These are phyloP conservation scores for Melinaea marsaeus DNA, from an alignment of 2,888 invertebrate species.

Conservation along the genomic window DNA sequence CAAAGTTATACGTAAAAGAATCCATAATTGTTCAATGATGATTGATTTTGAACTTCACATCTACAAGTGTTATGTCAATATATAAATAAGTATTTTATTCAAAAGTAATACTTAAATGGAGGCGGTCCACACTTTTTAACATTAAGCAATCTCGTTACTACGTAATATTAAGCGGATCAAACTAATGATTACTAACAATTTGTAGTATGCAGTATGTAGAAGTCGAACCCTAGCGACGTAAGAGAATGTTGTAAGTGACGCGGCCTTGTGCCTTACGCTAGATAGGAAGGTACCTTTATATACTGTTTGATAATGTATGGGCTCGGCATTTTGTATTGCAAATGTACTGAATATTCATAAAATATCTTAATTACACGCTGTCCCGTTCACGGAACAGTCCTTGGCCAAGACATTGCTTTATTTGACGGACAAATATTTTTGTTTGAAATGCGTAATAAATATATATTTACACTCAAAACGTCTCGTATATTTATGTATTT, in stretches of 20 bases:
- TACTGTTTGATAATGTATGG: not conserved
- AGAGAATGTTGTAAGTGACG: not conserved
- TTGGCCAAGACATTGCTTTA: constrained; percentile 9
- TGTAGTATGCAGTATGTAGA: too few relatives aligned
- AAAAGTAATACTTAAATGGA: not conserved
- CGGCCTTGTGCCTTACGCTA: not conserved
- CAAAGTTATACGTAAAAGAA: not conserved
- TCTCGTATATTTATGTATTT: not conserved
- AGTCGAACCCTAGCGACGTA: not conserved
- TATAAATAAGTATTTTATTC: not conserved
- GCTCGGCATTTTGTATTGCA: constrained; percentile 3
- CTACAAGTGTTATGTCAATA: not conserved
- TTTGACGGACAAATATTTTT: not conserved
- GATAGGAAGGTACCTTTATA: not conserved
- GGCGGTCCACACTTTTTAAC: too few relatives aligned
- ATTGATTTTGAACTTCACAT: constrained; percentile 12
- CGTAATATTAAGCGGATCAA: too few relatives aligned
- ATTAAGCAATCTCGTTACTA: not conserved
- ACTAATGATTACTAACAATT: too few relatives aligned
- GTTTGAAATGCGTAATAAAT: not conserved
- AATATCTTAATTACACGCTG: constrained; percentile 10
- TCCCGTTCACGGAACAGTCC: constrained; percentile 13
- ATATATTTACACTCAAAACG: not conserved
- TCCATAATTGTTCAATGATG: not conserved
- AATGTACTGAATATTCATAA: constrained; percentile 18